Conservation (phyloP, 1,140 invertebrate species). For the Drosophila oshimai region DNA sequence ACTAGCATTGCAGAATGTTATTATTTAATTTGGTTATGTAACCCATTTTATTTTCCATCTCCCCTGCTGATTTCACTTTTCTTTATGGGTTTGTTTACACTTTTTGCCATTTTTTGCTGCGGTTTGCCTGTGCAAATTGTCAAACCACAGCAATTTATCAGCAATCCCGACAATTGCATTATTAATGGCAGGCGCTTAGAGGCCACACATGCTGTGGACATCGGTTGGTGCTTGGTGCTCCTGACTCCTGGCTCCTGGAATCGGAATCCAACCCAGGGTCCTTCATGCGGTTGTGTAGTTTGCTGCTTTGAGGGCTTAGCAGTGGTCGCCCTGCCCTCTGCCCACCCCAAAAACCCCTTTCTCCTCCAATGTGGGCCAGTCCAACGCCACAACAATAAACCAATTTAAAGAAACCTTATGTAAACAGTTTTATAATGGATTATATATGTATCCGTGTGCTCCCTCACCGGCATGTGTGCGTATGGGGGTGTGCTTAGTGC, state of each 20-base stretch:
- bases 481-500: neutral
- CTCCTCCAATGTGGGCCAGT: neutral
- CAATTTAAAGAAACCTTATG: conserved; percentile 79
- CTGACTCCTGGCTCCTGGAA: conserved; percentile 3
- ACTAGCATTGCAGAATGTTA: neutral
- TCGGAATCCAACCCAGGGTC: conserved; percentile 9
- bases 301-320: conserved; percentile 44
- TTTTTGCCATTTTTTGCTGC: conserved; percentile 28
- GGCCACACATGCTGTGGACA: conserved; percentile 51
- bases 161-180: conserved; percentile 67
- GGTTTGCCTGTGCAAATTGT: conserved; percentile 63
- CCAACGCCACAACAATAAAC: conserved; percentile 65
- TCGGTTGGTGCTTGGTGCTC: neutral
- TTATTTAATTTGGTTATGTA: conserved; percentile 41
- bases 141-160: conserved; percentile 76
- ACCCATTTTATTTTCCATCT: neutral
- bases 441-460: conserved; percentile 52
- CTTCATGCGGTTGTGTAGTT: conserved; percentile 25
- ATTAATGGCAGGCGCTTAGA: conserved; percentile 73
- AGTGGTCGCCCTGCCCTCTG: neutral
- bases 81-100: neutral
- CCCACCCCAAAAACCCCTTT: neutral
- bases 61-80: neutral
- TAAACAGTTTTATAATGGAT: conserved; percentile 78
- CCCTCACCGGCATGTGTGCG: neutral